Percentiles rank a stretch among this genome's conserved stretches.
These are phyloP conservation scores for Pinna nobilis DNA, from an alignment of 1,140 invertebrate species.

Conservation along the genomic window DNA sequence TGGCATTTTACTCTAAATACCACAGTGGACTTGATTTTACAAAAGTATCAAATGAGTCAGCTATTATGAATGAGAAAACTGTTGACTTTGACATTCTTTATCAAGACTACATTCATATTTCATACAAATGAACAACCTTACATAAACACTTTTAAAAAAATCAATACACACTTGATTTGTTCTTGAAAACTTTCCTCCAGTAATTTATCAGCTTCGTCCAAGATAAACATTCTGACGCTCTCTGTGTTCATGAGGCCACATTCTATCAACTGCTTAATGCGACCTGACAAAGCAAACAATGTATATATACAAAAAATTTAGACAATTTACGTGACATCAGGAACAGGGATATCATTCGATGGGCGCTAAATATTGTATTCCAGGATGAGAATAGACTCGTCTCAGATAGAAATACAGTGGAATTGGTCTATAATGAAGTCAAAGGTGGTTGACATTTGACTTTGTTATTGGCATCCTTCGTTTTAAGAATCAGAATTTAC, in stretches of 20 bases:
- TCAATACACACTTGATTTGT: constrained; percentile 82
- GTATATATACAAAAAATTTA: background rate
- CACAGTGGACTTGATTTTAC: no score
- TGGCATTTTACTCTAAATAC: no score
- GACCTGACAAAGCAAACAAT: constrained; percentile 68
- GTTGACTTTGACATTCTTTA: background rate
- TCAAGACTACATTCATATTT: background rate
- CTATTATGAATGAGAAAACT: no score
- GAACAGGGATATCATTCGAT: background rate
- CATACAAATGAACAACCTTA: no score
- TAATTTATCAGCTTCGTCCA: constrained; percentile 98
- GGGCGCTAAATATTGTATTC: background rate
- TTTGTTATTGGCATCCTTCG: no score
- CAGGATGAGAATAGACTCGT: no score
- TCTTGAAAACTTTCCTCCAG: constrained; percentile 85
- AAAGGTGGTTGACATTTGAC: no score
- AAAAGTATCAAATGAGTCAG: no score
- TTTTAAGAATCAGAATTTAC: no score
- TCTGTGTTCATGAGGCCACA: constrained; percentile 81
- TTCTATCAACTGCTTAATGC: constrained; percentile 90
- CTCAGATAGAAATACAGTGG: no score
- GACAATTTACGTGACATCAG: background rate
- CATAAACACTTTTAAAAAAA: background rate
- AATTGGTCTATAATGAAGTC: no score
- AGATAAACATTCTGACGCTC: constrained; percentile 85